Evolutionary conservation across 2,113 vertebrate species (phyloP).

Genomic region (Petaurus breviceps): DNA sequence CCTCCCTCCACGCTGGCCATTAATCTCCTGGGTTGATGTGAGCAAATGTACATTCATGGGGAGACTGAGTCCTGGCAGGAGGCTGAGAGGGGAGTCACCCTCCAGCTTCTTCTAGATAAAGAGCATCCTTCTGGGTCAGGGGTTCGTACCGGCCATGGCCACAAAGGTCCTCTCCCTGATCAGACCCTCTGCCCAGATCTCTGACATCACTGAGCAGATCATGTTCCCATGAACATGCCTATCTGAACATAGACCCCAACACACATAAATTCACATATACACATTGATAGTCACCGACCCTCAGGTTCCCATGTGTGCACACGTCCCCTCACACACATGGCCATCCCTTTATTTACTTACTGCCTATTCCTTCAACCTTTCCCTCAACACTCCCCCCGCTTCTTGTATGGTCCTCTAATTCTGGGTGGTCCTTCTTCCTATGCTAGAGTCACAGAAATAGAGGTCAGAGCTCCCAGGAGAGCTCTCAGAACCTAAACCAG

Average conservation of each 20-base stretch:
- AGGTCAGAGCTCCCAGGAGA: background rate
- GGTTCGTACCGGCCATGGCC: background rate
- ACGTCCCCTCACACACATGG: too few species aligned
- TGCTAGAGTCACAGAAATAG: background rate
- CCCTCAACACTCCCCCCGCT: background rate
- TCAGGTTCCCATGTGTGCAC: background rate
- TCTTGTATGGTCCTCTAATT: background rate
- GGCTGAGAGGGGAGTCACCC: background rate
- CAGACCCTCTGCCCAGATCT: background rate
- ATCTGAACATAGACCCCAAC: background rate
- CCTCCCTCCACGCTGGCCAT: conserved; percentile 56
- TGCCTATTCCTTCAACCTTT: background rate
- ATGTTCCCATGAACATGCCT: rapidly evolving
- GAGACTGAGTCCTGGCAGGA: background rate
- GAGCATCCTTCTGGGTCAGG: background rate
- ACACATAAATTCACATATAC: background rate
- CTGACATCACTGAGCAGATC: background rate
- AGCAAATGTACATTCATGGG: background rate
- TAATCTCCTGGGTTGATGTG: conserved; percentile 48
- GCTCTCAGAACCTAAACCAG: background rate
- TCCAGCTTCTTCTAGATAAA: background rate
- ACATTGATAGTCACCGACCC: background rate
- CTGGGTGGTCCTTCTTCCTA: background rate
- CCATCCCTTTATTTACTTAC: too few species aligned
- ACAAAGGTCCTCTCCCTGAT: background rate